phyloP scores from a whole-genome alignment of 2,113 vertebrate genomes.

The Sinosuthora webbiana region DNA sequence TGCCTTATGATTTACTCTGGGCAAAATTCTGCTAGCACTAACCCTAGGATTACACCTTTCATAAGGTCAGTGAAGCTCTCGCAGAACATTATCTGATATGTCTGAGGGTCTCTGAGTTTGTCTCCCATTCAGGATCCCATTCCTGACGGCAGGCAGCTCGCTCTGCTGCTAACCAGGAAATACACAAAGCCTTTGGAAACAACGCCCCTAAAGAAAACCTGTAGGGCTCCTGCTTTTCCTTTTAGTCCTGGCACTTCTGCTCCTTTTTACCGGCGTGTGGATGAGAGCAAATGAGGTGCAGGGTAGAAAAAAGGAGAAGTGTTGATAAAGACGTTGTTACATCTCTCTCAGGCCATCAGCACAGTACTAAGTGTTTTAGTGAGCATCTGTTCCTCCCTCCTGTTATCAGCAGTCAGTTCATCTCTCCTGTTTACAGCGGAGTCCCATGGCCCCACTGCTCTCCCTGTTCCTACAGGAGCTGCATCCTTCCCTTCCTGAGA shows the following conservation, averaged over 20 bases:
- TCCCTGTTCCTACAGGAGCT: not conserved
- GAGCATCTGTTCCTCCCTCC: not conserved
- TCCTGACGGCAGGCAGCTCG: not conserved
- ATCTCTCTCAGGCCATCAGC: not conserved
- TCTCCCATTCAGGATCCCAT: not conserved
- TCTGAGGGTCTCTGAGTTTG: not conserved
- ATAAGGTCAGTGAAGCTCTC: not conserved
- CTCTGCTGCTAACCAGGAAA: not conserved
- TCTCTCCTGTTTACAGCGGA: not conserved
- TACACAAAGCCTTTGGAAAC: not conserved
- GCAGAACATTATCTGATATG: not conserved
- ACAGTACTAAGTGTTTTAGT: not conserved
- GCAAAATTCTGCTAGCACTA: not conserved
- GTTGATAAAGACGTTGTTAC: not conserved
- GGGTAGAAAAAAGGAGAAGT: not conserved
- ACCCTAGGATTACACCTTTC: not conserved
- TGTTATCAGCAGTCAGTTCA: not conserved
- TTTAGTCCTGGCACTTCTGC: not conserved
- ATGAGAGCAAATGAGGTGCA: not conserved
- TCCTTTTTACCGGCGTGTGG: not conserved
- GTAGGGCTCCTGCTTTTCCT: not conserved
- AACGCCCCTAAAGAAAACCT: not conserved
- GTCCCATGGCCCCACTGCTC: not conserved
- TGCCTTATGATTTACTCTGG: not conserved
- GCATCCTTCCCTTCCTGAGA: too few relatives aligned